Conservation (phyloP, 2,888 invertebrate genomes). For the Amorpha juglandis region DNA sequence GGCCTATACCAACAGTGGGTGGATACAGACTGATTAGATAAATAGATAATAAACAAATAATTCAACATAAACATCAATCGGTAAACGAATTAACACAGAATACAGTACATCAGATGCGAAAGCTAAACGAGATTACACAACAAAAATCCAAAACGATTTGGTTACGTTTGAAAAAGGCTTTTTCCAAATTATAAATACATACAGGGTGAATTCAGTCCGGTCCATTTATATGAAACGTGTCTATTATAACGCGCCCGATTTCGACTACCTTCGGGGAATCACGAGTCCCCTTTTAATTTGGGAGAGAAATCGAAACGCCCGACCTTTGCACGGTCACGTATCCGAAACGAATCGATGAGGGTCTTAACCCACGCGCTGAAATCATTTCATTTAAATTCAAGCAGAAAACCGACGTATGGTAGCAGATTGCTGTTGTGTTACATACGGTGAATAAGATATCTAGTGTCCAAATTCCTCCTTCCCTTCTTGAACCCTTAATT, state of each 20-base stretch:
- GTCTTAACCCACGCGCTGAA: background rate
- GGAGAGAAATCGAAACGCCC: slow-evolving; percentile 57
- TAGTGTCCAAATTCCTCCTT: too few species aligned
- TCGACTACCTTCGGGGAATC: slow-evolving; percentile 54
- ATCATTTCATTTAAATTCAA: slow-evolving; percentile 1
- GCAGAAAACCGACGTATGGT: background rate
- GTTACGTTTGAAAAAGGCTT: slow-evolving; percentile 27
- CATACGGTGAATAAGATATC: too few species aligned
- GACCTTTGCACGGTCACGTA: slow-evolving; percentile 32
- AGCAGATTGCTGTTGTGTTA: too few species aligned
- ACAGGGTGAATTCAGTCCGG: slow-evolving; percentile 27
- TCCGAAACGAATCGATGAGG: slow-evolving; percentile 13
- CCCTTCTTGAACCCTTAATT: too few species aligned
- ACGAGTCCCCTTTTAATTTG: slow-evolving; percentile 63
- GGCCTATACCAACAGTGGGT: too few species aligned
- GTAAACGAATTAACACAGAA: background rate
- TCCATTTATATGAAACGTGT: slow-evolving; percentile 33
- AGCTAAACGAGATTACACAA: background rate
- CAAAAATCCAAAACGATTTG: slow-evolving; percentile 3
- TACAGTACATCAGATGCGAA: background rate
- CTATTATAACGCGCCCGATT: slow-evolving; percentile 36
- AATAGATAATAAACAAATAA: too few species aligned
- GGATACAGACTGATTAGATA: too few species aligned
- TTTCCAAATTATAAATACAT: slow-evolving; percentile 31
- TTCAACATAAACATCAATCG: too few species aligned